A percentile compares a stretch with the other conserved stretches of the same genome.
These are phyloP conservation scores for Eurosta solidaginis DNA, from an alignment of 1,140 invertebrate genomes.

Conservation along the genomic window DNA sequence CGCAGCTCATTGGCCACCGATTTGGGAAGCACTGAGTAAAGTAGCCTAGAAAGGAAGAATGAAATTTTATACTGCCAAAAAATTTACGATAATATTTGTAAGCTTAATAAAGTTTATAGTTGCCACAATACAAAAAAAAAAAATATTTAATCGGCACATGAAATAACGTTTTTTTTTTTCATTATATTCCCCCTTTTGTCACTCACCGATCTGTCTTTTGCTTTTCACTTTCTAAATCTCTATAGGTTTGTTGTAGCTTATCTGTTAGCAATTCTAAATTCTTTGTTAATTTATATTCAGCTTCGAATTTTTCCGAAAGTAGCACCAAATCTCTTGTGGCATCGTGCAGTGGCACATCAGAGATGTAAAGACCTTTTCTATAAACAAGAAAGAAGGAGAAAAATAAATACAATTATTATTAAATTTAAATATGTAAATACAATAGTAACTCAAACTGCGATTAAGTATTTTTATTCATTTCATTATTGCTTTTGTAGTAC, in stretches of 20 bases:
- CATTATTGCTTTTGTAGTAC: neutral
- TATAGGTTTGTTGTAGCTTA: constrained; percentile 92
- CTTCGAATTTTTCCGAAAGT: constrained; percentile 96
- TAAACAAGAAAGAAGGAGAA: constrained; percentile 29
- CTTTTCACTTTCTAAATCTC: constrained; percentile 93
- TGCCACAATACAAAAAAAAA: neutral
- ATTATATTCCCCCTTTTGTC: neutral
- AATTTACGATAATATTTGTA: neutral
- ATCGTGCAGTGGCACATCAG: constrained; percentile 95
- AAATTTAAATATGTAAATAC: neutral
- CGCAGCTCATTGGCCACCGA: constrained; percentile 91
- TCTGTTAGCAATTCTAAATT: constrained; percentile 95
- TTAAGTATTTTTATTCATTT: too few species aligned
- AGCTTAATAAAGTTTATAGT: neutral
- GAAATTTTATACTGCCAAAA: neutral
- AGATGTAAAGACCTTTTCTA: constrained; percentile 88
- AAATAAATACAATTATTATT: neutral
- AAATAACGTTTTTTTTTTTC: neutral
- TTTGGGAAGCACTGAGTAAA: constrained; percentile 92
- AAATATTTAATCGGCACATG: neutral
- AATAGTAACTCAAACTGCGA: neutral
- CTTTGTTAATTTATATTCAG: constrained; percentile 95
- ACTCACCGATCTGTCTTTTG: constrained; percentile 92
- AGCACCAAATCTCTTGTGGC: constrained; percentile 94
- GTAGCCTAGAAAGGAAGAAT: constrained; percentile 66